Conservation (phyloP, 2,888 invertebrate genomes). For the Liposcelis brunnea region DNA sequence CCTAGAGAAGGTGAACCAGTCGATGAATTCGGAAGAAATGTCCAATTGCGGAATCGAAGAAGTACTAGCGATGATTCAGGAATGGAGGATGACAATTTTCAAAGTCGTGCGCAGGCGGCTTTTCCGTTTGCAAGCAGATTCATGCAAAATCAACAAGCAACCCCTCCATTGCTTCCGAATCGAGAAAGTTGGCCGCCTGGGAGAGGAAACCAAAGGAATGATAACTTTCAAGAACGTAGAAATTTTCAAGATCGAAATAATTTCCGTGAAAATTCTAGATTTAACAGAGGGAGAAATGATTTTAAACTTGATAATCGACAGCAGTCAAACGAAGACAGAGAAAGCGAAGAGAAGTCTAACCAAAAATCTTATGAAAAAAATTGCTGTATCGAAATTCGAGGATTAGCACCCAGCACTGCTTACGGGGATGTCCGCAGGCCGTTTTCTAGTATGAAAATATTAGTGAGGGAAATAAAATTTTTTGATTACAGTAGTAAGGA, state of each 20-base stretch:
- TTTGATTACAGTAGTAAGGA: slow-evolving; percentile 64
- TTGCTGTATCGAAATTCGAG: slow-evolving; percentile 50
- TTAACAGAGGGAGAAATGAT: neutral
- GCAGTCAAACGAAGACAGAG: slow-evolving; percentile 9
- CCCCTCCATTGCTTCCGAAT: slow-evolving; percentile 3
- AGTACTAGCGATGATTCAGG: neutral
- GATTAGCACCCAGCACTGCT: slow-evolving; percentile 51
- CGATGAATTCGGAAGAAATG: slow-evolving; percentile 10
- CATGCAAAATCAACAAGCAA: slow-evolving; percentile 2
- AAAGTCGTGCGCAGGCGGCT: no score
- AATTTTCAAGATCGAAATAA: neutral
- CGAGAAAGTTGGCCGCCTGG: slow-evolving; percentile 3
- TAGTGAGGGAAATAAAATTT: slow-evolving; percentile 70
- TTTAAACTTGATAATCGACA: slow-evolving; percentile 13
- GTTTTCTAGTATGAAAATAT: slow-evolving; percentile 51
- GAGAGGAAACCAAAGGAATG: neutral
- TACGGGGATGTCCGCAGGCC: slow-evolving; percentile 69
- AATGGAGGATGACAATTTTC: no score
- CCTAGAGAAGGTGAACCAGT: slow-evolving; percentile 10
- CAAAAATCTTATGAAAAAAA: slow-evolving; percentile 15
- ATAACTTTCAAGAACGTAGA: neutral
- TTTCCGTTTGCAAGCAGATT: no score
- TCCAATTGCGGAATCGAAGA: neutral
- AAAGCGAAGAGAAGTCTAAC: slow-evolving; percentile 6
- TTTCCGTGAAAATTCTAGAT: slow-evolving; percentile 1